Evolutionary conservation across 2,797 vertebrate species (phyloP).

Genomic region (Gymnothorax reevesii): DNA sequence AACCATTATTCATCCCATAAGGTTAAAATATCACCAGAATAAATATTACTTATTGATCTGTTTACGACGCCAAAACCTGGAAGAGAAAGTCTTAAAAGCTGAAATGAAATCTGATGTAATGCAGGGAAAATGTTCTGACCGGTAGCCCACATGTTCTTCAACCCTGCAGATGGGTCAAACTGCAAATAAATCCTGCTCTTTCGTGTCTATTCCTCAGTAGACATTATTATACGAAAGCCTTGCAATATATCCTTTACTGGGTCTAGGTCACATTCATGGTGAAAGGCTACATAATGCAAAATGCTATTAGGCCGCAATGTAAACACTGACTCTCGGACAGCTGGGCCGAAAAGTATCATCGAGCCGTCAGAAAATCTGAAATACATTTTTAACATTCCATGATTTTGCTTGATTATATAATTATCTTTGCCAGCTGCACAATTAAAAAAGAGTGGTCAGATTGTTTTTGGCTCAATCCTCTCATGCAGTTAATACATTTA

Average conservation of each 20-base stretch:
- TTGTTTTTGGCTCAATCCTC: neutral
- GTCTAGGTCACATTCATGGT: neutral
- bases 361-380: neutral
- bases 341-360: neutral
- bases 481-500: no score
- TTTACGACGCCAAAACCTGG: no score
- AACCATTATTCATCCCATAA: no score
- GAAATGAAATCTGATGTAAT: neutral
- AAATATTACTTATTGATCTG: no score
- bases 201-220: neutral
- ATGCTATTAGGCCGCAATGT: neutral
- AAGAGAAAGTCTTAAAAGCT: no score
- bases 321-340: neutral
- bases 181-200: neutral
- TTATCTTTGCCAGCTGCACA: neutral
- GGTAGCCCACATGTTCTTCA: neutral
- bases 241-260: neutral
- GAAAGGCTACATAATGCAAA: neutral
- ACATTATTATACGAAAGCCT: neutral
- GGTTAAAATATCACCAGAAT: no score
- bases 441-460: neutral
- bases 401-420: neutral
- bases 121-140: neutral
- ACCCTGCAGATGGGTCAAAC: neutral
- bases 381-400: neutral